These are phyloP conservation scores for Halesus radiatus DNA, from an alignment of 1,140 invertebrate species.

Conservation along the genomic window DNA sequence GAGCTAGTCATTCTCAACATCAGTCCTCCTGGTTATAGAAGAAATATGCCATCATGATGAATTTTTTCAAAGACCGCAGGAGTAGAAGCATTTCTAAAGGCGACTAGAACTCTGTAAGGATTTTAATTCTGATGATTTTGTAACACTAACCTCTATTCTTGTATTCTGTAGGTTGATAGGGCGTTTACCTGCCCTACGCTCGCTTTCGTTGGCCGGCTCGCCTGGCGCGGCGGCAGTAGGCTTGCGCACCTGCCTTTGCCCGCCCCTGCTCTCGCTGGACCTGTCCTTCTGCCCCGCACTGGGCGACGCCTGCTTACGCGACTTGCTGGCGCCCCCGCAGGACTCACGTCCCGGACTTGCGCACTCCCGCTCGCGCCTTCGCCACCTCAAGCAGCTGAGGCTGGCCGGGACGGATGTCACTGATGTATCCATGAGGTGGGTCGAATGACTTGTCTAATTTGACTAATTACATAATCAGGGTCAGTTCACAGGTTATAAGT, in stretches of 20 bases:
- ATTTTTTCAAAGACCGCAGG: too few species aligned
- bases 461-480: too few species aligned
- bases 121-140: too few species aligned
- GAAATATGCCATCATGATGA: too few species aligned
- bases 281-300: slow-evolving; percentile 76
- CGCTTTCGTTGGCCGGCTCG: slow-evolving; percentile 85
- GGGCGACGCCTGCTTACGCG: slow-evolving; percentile 84
- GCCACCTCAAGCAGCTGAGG: slow-evolving; percentile 80
- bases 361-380: slow-evolving; percentile 85
- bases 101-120: too few species aligned
- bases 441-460: too few species aligned
- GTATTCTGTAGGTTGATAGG: slow-evolving; percentile 74
- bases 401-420: slow-evolving; percentile 91
- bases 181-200: slow-evolving; percentile 85
- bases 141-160: too few species aligned
- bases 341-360: slow-evolving; percentile 87
- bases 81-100: too few species aligned
- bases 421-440: slow-evolving; percentile 83
- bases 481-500: too few species aligned
- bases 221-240: slow-evolving; percentile 85
- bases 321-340: slow-evolving; percentile 87
- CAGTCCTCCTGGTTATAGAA: too few species aligned
- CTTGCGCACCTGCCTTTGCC: slow-evolving; percentile 86
- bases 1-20: too few species aligned
- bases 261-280: slow-evolving; percentile 84